Evolutionary conservation across 2,888 invertebrate species (phyloP).

Genomic region (Oxycera nigricornis): DNA sequence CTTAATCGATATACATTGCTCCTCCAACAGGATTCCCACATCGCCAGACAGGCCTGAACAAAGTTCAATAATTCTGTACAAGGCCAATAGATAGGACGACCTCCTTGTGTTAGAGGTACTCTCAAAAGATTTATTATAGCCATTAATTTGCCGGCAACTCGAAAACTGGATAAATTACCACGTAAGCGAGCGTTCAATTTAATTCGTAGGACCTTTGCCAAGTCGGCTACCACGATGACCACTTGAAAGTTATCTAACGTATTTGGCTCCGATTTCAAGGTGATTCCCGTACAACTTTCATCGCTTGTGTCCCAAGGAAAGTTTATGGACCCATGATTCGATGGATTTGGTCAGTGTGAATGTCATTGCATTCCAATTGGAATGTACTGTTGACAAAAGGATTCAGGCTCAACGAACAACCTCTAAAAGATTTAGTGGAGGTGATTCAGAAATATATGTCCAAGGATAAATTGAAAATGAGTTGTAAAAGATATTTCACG

Average conservation of each 20-base stretch:
- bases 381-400: neutral
- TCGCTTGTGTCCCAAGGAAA: neutral
- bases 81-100: slow-evolving; percentile 41
- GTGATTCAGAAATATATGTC: too few relatives aligned
- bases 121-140: slow-evolving; percentile 42
- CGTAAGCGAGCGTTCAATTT: slow-evolving; percentile 37
- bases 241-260: slow-evolving; percentile 7
- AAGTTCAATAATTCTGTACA: slow-evolving; percentile 37
- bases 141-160: slow-evolving; percentile 43
- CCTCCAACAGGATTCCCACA: slow-evolving; percentile 9
- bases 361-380: slow-evolving; percentile 15
- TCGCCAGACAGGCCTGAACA: slow-evolving; percentile 8
- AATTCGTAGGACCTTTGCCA: slow-evolving; percentile 22
- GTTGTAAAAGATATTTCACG: too few relatives aligned
- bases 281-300: neutral
- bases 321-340: too few relatives aligned
- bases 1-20: neutral
- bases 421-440: too few relatives aligned
- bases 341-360: neutral
- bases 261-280: slow-evolving; percentile 9
- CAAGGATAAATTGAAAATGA: too few relatives aligned
- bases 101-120: slow-evolving; percentile 41
- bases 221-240: neutral
- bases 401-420: neutral
- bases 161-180: slow-evolving; percentile 45